Base-by-base conservation (phyloP, 2,888 invertebrate genomes). In the Netelia inedita region DNA sequence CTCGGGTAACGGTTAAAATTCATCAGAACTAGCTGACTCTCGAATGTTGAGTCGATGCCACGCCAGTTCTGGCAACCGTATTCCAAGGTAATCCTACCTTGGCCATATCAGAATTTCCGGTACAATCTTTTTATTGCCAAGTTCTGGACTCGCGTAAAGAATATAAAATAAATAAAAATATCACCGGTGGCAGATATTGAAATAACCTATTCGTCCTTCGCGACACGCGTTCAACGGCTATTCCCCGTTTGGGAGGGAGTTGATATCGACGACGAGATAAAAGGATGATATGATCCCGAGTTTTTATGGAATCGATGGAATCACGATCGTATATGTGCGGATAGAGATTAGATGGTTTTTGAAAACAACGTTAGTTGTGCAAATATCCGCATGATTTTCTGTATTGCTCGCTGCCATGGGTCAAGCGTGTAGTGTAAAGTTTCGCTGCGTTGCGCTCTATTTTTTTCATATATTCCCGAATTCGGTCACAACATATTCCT, bases 381-480 rank as follows among this genome's bases (percentile, higher is more conserved):
- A 55, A n/a, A 66, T 19, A 61, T 57, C 16, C 66, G 23, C 74
- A 79, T 57, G 65, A 74, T 79, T 50, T 79, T 35, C 50, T 50
- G 35, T 59, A 46, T 65, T 57, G 50, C 65, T 50, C 78, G 55
- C 74, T 63, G 55, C 43, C 63, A 10, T 68, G 73, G 68, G 69
- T 85, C 74, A 73, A 73, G 66, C 79, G 46, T 50, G 19, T 63
- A 71, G 43, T 50, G 78, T 35, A 57, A 21, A 61, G 21, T 53
- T 53, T 11, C 23, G 65, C 19, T 41, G 35, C 41, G 28, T 63
- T 23, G 21, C 55, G 63, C 53, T 68, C 69, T 63, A 57, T 78
- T 81, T 80, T 79, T 79, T 68, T 46, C 35, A 63, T 79, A 74
- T 79, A 59, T 78, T 14, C 53, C 80, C 14, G 53, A 72, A 84